phyloP scores from a whole-genome alignment of 2,113 vertebrate species.

The Antechinus flavipes region DNA sequence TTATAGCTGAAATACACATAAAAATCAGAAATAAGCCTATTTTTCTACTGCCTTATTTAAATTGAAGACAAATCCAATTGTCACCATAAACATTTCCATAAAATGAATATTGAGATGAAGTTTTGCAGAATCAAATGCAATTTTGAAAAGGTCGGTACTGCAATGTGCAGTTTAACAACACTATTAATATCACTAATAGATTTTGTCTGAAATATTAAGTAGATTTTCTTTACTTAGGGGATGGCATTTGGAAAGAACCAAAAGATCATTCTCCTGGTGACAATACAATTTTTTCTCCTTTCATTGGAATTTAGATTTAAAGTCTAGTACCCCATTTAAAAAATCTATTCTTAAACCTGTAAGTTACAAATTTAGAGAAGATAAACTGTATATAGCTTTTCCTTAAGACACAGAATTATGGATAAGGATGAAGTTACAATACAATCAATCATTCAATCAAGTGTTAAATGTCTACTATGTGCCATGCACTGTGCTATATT shows the following conservation, averaged over 20 bases:
- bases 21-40: constrained; percentile 71
- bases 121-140: constrained; percentile 77
- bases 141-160: constrained; percentile 79
- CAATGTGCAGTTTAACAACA: constrained; percentile 66
- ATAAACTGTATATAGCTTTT: not conserved
- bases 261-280: constrained; percentile 58
- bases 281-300: not conserved
- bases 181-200: constrained; percentile 78
- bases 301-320: constrained; percentile 31
- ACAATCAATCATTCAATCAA: not conserved
- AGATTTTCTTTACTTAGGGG: constrained; percentile 48
- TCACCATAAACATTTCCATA: constrained; percentile 72
- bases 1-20: constrained; percentile 34
- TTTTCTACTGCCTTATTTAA: constrained; percentile 80
- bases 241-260: constrained; percentile 35
- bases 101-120: constrained; percentile 78
- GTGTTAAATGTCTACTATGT: not conserved
- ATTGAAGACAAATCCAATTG: constrained; percentile 79
- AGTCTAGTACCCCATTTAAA: not conserved
- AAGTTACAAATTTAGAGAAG: not conserved
- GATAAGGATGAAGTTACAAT: not conserved
- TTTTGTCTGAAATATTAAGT: constrained; percentile 70
- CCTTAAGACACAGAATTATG: not conserved
- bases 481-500: not conserved
- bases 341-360: not conserved